Evolutionary conservation across 2,113 vertebrate genomes (phyloP), one percentile per base, ranked within the genome.

Genomic region (Formicarius rufipectus): DNA sequence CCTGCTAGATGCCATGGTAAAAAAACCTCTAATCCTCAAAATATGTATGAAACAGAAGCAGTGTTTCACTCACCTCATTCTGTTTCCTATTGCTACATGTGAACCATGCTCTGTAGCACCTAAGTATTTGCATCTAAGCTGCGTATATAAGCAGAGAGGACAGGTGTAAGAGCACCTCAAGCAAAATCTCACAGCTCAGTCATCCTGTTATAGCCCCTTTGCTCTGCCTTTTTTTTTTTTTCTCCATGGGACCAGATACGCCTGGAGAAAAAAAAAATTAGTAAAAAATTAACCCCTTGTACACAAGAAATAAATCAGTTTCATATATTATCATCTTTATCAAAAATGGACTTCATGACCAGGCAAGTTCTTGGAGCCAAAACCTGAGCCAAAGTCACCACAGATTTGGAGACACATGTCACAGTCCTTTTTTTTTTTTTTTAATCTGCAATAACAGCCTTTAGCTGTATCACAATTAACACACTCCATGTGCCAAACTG

Each of bases 381-480:
- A 64, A 33, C 25, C 35, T 55, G 45, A 79, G 55, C 37, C 27
- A 25, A 91, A 81, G 66, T 19, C 50, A 25, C 76, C 42, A 16
- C 56, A 84, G 44, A 44, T 84, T 52, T 74, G 45, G 52, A 76
- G 76, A 75, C 72, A 74, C 47, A 14, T 84, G 85, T 64, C 7
- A 0, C 68, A 56, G 76, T 40, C 35, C n/a, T 66, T 67, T 59
- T 58, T 45, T 47, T 13, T 66, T 67, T 59, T 58, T 45, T 47
- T 13, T 23, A 75, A 75, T 60, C 37, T 80, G 39, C 82, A 84
- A 35, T 62, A 80, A 40, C 90, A 93, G 31, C 68, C 69, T 81
- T 78, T 94, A 95, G 60, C 83, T 86, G 92, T 93, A 90, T 89
- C 90, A 64, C 90, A 80, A 90, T 96, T 96, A 96, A 84, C 95